Evolutionary conservation across 2,797 vertebrate genomes (phyloP), one percentile per base, ranked within the genome.

Genomic region (Pseudopleuronectes americanus): DNA sequence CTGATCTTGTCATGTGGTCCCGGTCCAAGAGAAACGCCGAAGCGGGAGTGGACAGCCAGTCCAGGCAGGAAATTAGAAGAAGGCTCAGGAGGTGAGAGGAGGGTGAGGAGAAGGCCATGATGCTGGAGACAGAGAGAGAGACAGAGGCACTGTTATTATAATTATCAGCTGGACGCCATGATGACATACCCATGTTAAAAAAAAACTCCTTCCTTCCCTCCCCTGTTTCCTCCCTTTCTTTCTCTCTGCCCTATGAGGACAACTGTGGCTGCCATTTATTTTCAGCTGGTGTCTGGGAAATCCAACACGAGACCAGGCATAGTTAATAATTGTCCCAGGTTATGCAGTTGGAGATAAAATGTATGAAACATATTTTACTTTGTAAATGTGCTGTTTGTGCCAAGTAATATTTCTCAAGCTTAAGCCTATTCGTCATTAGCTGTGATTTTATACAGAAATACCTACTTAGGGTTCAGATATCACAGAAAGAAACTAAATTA

Each of bases 201-300:
- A 48, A 72, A 80, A 53, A 33, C 52, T 54, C 52, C 64, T 41
- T 60, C 48, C 57, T 56, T 64, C 51, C 9, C 51, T 31, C 54
- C 53, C 59, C 68, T 43, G 56, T 48, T 52, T 59, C 55, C 17
- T 16, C 74, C 28, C 33, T 64, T 62, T 69, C 69, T 75, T 70
- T 68, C 76, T 54, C 43, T 22, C 36, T 60, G 68, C 22, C 59
- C 24, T 28, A 17, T 38, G 64, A 83, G 57, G 33, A 22, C 31
- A 80, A 72, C 64, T 79, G 76, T 72, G 57, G 68, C 53, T 54
- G 33, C 33, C 73, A 75, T 85, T 89, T 80, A 90, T 87, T 87
- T 87, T 84, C 73, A 87, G 86, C 78, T 79, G 74, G 57, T 68
- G 67, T 60, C 67, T 74, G 59, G 79, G 79, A 90, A 90, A 85